Base-by-base conservation (phyloP, 1,140 invertebrate genomes). In the Chymomyza costata region DNA sequence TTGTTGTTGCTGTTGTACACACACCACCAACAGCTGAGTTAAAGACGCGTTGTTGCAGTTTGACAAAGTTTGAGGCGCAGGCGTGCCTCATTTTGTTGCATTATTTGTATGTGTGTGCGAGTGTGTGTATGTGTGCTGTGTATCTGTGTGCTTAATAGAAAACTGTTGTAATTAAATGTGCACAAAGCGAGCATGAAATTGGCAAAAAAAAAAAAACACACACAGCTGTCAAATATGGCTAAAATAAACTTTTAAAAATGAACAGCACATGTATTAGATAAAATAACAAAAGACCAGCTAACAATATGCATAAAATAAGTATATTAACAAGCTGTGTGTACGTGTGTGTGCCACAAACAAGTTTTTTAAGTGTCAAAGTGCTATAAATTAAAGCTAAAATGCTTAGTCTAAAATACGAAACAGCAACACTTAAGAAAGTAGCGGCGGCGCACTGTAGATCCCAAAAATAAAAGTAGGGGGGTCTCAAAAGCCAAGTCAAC, bases 121-220 rank as follows among this genome's bases (percentile, higher is more conserved):
- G 30, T 38, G 18, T 55, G 25, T 17, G 25, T 16, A 21, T 62
- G 35, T 40, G 38, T 52, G 32, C n/a, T 30, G 37, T 21, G 43
- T 43, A 34, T 54, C 38, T 37, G 54, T 65, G 70, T 58, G 64
- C 57, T 48, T 53, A 53, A 65, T 74, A 70, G 62, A 71, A 74
- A 74, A 74, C 69, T 56, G 39, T 15, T 43, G 52, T 43, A 65
- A 41, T 17, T 16, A 51, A 58, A 53, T 71, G 51, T 51, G 73
- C 63, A 67, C 51, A 65, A 65, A 43, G 56, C 71, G n/a, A n/a
- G 49, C 35, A 32, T 38, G 21, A 48, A 34, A 30, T 54, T 34
- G 11, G 45, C 21, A 41, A 37, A 51, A 38, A 21, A 57, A 62
- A 38, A 60, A 54, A 21, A 47, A 41, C n/a, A 53, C 5, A 28